These are phyloP conservation scores for Epinotia nisella DNA, from an alignment of 2,888 invertebrate species.

Conservation along the genomic window DNA sequence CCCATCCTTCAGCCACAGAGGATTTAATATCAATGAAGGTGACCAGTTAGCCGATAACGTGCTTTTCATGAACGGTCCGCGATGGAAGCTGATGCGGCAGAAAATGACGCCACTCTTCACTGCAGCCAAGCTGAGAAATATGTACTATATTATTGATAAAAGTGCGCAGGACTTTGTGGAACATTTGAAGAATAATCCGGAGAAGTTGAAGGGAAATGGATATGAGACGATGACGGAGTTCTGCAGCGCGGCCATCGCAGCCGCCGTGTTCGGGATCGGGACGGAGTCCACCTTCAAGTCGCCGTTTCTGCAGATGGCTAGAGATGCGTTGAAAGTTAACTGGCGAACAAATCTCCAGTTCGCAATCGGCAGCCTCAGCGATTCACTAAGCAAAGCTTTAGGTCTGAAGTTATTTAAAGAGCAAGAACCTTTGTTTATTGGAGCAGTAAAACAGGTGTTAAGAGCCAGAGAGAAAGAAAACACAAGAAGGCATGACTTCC, in stretches of 20 bases:
- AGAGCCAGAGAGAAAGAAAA: constrained; percentile 58
- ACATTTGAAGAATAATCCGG: constrained; percentile 56
- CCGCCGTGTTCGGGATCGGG: constrained; percentile 71
- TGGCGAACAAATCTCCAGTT: constrained; percentile 55
- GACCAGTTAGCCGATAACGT: constrained; percentile 63
- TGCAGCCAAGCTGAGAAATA: constrained; percentile 66
- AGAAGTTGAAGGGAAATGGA: constrained; percentile 52
- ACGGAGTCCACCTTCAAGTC: constrained; percentile 64
- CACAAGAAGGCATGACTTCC: constrained; percentile 65
- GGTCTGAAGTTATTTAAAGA: constrained; percentile 60
- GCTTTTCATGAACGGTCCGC: constrained; percentile 58
- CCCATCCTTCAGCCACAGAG: constrained; percentile 61
- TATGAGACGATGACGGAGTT: constrained; percentile 56
- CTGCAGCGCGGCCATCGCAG: constrained; percentile 63
- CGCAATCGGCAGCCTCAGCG: constrained; percentile 48
- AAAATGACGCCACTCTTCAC: constrained; percentile 71
- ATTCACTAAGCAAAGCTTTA: constrained; percentile 50
- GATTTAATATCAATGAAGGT: constrained; percentile 53
- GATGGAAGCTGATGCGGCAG: constrained; percentile 70
- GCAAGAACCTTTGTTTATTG: constrained; percentile 64
- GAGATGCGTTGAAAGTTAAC: constrained; percentile 51
- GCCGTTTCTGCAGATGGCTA: constrained; percentile 60
- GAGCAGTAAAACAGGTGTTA: constrained; percentile 64
- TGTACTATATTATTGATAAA: constrained; percentile 69
- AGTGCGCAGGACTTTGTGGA: constrained; percentile 64